Percentiles rank a stretch among this genome's conserved stretches.
These are phyloP conservation scores for Zele albiditarsus DNA, from an alignment of 2,888 invertebrate species.

Conservation along the genomic window DNA sequence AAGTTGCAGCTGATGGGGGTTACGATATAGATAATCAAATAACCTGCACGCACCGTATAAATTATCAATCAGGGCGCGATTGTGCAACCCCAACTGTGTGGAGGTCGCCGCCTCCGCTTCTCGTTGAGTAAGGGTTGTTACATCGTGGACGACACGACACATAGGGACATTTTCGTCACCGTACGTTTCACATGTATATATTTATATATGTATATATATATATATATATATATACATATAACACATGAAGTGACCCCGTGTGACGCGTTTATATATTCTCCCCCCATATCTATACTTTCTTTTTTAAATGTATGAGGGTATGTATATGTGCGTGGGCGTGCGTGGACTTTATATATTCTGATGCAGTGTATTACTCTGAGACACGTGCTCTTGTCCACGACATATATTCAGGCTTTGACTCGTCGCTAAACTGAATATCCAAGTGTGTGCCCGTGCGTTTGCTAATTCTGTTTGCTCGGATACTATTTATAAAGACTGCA, in stretches of 20 bases:
- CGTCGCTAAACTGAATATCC: constrained; percentile 16
- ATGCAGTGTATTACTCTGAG: not conserved
- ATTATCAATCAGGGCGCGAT: constrained; percentile 72
- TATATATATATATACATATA: constrained; percentile 4
- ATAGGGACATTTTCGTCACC: constrained; percentile 22
- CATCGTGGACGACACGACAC: constrained; percentile 21
- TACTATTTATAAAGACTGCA: not conserved
- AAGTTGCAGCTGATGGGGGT: constrained; percentile 50
- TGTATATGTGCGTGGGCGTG: constrained; percentile 5
- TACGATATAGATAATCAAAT: constrained; percentile 66
- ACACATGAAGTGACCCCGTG: not conserved
- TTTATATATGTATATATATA: constrained; percentile 6
- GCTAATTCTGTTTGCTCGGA: not conserved
- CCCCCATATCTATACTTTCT: not conserved
- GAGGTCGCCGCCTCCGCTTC: constrained; percentile 51
- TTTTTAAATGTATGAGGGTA: not conserved
- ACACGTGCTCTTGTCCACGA: constrained; percentile 10
- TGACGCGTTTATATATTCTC: not conserved
- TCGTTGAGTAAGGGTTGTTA: constrained; percentile 51
- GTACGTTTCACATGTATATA: not conserved
- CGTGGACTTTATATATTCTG: not conserved
- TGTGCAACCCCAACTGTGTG: constrained; percentile 66
- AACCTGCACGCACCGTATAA: constrained; percentile 72
- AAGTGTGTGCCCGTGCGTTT: not conserved
- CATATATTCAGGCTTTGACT: constrained; percentile 23